A percentile compares a stretch with the other conserved stretches of the same genome.
phyloP scores from a whole-genome alignment of 2,888 invertebrate species.

The Drosophila prolongata region DNA sequence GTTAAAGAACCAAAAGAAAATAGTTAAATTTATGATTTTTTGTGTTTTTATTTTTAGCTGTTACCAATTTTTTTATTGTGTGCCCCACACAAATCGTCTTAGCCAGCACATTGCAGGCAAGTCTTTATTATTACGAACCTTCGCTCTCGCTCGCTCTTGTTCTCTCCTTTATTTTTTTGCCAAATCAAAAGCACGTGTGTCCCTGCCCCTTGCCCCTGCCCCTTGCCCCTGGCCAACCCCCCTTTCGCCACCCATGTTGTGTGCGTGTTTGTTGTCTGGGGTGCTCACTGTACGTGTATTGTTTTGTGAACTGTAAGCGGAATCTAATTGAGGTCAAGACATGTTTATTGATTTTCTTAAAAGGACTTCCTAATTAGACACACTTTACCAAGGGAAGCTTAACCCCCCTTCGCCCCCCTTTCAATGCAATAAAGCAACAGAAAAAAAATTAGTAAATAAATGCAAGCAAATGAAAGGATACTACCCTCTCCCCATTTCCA shows the following conservation, averaged over 20 bases:
- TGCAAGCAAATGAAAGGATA: constrained; percentile 15
- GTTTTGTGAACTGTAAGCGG: constrained; percentile 79
- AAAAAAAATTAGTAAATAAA: constrained; percentile 18
- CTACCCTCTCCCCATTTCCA: constrained; percentile 12
- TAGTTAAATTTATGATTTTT: no score
- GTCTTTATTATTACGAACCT: constrained; percentile 57
- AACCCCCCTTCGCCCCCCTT: constrained; percentile 3
- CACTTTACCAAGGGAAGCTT: constrained; percentile 60
- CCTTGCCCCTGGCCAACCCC: background rate
- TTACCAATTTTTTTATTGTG: background rate
- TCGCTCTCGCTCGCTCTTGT: constrained; percentile 22
- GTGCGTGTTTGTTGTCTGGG: constrained; percentile 71
- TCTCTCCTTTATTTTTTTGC: constrained; percentile 42
- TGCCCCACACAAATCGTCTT: constrained; percentile 64
- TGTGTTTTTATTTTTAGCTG: no score
- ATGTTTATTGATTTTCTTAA: constrained; percentile 82
- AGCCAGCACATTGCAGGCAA: constrained; percentile 58
- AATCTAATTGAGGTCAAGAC: constrained; percentile 83
- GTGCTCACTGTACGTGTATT: constrained; percentile 59
- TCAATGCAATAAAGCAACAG: constrained; percentile 6
- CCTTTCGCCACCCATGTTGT: constrained; percentile 14
- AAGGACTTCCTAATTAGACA: constrained; percentile 80
- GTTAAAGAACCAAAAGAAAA: no score
- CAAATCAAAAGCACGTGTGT: constrained; percentile 77
- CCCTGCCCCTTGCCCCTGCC: constrained; percentile 26